Conservation (phyloP, 1,140 invertebrate species). For the Penaeus japonicus region DNA sequence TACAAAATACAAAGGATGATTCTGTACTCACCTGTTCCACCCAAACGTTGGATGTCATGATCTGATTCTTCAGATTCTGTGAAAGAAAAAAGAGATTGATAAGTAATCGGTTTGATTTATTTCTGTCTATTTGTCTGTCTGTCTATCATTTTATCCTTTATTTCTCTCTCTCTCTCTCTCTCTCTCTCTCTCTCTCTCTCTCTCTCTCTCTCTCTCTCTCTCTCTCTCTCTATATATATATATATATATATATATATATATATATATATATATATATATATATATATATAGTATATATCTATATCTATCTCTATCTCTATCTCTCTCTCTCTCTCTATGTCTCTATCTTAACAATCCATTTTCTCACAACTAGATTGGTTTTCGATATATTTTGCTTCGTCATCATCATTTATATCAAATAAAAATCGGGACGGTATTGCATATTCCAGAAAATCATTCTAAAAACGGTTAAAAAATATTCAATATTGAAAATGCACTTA, state of each 20-base stretch:
- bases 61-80: constrained; percentile 95
- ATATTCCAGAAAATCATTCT: too few species aligned
- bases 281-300: too few species aligned
- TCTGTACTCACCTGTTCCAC: constrained; percentile 83
- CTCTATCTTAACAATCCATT: too few species aligned
- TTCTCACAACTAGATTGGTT: too few species aligned
- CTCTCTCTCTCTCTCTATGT: too few species aligned
- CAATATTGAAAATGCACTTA: too few species aligned
- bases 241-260: neutral
- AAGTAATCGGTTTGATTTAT: neutral
- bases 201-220: neutral
- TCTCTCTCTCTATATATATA: neutral
- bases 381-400: too few species aligned
- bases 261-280: neutral
- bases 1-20: too few species aligned
- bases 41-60: constrained; percentile 96
- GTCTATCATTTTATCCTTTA: neutral
- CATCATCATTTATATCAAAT: too few species aligned
- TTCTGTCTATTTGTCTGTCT: neutral
- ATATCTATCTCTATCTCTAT: too few species aligned
- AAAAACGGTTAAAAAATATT: too few species aligned
- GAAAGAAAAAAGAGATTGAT: constrained; percentile 63
- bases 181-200: neutral
- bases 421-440: too few species aligned
- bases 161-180: neutral